Conservation (phyloP, 2,113 vertebrate species). For the Nettapus auritus region DNA sequence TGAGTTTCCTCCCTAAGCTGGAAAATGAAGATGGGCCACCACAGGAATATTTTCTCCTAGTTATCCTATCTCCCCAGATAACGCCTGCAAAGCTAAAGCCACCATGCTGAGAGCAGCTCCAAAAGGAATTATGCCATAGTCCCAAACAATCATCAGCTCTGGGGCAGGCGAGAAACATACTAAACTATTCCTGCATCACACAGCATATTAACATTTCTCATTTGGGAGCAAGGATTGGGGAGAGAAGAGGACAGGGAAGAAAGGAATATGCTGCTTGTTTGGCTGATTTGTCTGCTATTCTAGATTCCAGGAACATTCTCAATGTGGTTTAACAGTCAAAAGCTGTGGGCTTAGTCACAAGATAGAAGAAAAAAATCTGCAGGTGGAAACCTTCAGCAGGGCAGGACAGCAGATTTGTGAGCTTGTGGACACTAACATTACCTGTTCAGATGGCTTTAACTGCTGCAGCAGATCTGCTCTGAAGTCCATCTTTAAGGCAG, state of each 20-base stretch:
- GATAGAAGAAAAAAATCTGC: background rate
- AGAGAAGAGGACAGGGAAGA: background rate
- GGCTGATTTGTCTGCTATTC: background rate
- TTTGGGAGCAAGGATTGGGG: background rate
- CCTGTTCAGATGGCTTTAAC: background rate
- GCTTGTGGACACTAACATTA: background rate
- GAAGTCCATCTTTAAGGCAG: conserved; percentile 2
- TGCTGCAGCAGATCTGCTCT: background rate
- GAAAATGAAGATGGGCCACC: background rate
- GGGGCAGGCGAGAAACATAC: accelerated
- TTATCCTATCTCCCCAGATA: background rate
- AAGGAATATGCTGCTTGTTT: background rate
- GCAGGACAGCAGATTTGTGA: background rate
- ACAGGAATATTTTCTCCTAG: background rate
- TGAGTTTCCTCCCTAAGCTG: background rate
- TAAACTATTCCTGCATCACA: background rate
- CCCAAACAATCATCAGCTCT: background rate
- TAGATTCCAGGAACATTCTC: background rate
- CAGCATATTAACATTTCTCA: background rate
- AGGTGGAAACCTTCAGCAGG: background rate
- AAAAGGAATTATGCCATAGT: background rate
- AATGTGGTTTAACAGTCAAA: background rate
- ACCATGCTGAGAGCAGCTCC: background rate
- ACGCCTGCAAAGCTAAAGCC: background rate
- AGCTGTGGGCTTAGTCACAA: background rate